Base-by-base conservation (phyloP, 2,113 vertebrate species). In the Circaetus gallicus region DNA sequence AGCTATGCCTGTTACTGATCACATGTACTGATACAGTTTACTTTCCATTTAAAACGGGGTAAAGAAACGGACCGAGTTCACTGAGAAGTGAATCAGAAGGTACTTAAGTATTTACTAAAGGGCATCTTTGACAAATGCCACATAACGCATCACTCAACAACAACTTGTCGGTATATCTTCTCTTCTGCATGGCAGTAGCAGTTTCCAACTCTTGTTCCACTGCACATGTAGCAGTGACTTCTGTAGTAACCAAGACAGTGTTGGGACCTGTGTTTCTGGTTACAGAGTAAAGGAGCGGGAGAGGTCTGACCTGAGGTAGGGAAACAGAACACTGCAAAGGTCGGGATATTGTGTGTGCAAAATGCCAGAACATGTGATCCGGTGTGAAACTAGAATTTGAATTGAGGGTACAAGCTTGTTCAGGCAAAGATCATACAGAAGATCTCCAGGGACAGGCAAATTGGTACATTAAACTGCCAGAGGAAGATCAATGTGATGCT, bases 331-430 rank as follows among this genome's bases (percentile, higher is more conserved):
- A 42, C 55, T 86, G 67, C 38, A 71, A 71, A 89, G 45, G n/a
- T 15, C 0, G 3, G 65, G 72, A 82, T 66, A 50, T 1, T 10
- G 14, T 14, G 36, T 0, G 1, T 42, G 63, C n/a, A 50, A 62
- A 81, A 50, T 26, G 36, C 34, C 59, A 93, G n/a, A 58, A 62
- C 20, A 49, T 0, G 4, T 1, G 7, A 77, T 73, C 16, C 0
- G 0, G 36, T 26, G 36, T 42, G 62, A 90, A 87, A 26, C 22
- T 45, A 36, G 31, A 82, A 49, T n/a, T 40, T 59, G 19, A 88
- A 55, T 19, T 47, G 29, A 70, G 38, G 32, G 63, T 53, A 70
- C 4, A 74, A 38, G 36, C 16, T 74, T 73, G 38, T 32, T 55
- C 32, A 78, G 49, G 29, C 42, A 89, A 66, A 45, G n/a, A 52